Conservation (phyloP, 2,113 vertebrate genomes). For the Aythya baeri region DNA sequence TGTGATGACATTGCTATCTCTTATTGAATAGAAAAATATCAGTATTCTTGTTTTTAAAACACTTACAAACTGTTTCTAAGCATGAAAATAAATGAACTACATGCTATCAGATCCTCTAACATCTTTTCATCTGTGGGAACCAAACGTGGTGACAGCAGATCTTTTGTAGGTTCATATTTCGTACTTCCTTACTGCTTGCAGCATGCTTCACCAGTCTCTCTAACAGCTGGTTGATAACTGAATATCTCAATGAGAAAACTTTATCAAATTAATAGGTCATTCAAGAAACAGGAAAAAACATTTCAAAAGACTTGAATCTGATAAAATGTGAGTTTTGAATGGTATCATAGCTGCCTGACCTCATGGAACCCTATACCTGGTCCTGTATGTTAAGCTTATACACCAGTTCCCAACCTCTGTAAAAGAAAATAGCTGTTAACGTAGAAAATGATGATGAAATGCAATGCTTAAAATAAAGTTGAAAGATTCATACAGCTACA, state of each 20-base stretch:
- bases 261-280: not conserved
- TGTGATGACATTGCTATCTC: not conserved
- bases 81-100: not conserved
- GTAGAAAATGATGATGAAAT: not conserved
- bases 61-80: not conserved
- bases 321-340: not conserved
- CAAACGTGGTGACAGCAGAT: not conserved
- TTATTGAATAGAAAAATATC: conserved; percentile 61
- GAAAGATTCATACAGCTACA: not conserved
- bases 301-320: not conserved
- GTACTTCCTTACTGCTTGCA: not conserved
- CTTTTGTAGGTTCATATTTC: not conserved
- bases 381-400: not conserved
- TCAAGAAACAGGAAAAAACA: not conserved
- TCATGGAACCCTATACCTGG: not conserved
- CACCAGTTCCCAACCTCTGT: not conserved
- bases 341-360: not conserved
- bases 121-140: not conserved
- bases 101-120: not conserved
- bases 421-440: not conserved
- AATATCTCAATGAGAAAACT: not conserved
- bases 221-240: not conserved
- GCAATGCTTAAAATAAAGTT: not conserved
- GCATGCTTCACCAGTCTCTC: not conserved
- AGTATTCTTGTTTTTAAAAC: not conserved